A percentile compares a stretch with the other conserved stretches of the same genome.
Evolutionary conservation across 64 coral and sea anemone genomes (phyloP).

Genomic region (Hydrozoanthus tunicans): DNA sequence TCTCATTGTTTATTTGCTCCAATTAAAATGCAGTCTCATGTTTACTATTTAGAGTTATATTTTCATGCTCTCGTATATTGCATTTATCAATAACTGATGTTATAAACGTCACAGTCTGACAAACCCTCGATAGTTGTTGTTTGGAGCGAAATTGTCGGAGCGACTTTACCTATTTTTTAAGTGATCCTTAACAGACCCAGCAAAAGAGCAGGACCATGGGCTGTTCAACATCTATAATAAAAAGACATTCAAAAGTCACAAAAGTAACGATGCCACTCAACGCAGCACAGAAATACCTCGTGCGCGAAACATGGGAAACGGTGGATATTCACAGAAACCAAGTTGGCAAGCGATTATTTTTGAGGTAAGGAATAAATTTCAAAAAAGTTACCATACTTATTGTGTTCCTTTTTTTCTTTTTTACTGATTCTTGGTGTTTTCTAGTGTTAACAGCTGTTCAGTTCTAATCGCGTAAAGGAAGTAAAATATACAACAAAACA

Average conservation of each 20-base stretch:
- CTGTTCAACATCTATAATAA: constrained; percentile 45
- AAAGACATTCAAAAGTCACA: constrained; percentile 13
- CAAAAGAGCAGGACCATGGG: constrained; percentile 45
- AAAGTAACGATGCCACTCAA: constrained; percentile 35
- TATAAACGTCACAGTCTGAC: too few species aligned
- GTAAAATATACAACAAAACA: too few species aligned
- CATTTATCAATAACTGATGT: too few species aligned
- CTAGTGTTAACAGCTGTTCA: too few species aligned
- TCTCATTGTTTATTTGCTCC: too few species aligned
- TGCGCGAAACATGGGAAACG: constrained; percentile 83
- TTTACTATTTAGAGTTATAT: too few species aligned
- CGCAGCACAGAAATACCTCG: constrained; percentile 78
- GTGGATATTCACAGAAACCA: constrained; percentile 54
- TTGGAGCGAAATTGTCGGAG: too few species aligned
- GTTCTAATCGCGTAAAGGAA: too few species aligned
- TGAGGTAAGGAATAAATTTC: constrained; percentile 51
- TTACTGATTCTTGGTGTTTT: not conserved
- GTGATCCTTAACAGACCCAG: not conserved
- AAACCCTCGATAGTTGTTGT: too few species aligned
- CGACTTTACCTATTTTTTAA: not conserved
- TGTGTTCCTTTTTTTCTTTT: not conserved
- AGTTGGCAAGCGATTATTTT: constrained; percentile 76
- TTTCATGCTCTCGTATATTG: too few species aligned
- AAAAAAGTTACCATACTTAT: not conserved
- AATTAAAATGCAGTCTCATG: too few species aligned